Evolutionary conservation across 2,113 vertebrate species (phyloP), one percentile per base, ranked within the genome.

Genomic region (Corapipo altera): DNA sequence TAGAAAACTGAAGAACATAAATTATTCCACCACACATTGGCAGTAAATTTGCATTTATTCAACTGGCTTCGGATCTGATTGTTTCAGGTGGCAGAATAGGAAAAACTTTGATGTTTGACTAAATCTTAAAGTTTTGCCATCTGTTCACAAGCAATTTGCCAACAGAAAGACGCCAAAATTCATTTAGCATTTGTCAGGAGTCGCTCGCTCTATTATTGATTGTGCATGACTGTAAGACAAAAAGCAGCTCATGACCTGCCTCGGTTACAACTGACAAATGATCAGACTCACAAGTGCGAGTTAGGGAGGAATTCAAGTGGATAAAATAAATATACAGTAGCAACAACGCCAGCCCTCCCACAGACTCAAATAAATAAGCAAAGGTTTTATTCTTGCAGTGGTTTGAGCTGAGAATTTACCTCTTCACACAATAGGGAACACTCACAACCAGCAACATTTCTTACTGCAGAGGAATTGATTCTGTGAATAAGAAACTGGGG

Each of bases 111-210:
- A 85, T 72, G 30, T 87, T 95, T 92, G 72, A 89, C 91, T 86
- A 87, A 78, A 86, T 48, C 71, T 92, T 82, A 84, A 88, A 93
- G 57, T 57, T 85, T 75, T 70, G 35, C 83, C 83, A 81, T 95
- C 91, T 96, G 93, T 78, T 96, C 87, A 75, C 52, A 52, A 95
- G 18, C 24, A 57, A 85, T 85, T 85, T 94, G 80, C 76, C 93
- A 85, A 52, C 28, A 89, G 80, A 91, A 92, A 65, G 59, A 80
- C 65, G 43, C 70, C 87, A 87, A 54, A 69, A 69, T 72, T 65
- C 14, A 33, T 81, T 78, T 85, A 59, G 35, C 78, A 91, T 55
- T 62, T 93, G 58, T 75, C 84, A 87, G 66, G 48, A 94, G 48
- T 9, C 82, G 48, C 57, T 87, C 1, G 0, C 28, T 96, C 43